phyloP scores from a whole-genome alignment of 2,797 vertebrate species.

The Gobionotothen gibberifrons region DNA sequence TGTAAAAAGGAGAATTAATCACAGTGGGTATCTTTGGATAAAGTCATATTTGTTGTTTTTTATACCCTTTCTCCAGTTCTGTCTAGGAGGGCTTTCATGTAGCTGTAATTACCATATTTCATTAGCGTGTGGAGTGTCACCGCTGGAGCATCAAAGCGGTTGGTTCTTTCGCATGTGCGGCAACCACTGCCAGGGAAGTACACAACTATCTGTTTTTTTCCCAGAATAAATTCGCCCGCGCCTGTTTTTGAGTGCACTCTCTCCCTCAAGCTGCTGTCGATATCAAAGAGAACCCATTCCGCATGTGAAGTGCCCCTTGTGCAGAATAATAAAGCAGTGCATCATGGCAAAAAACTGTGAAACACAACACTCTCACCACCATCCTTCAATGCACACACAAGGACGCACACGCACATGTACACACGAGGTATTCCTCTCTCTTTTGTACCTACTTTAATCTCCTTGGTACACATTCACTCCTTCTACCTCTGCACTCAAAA shows the following conservation, averaged over 20 bases:
- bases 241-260: slow-evolving; percentile 89
- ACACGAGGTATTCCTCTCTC: slow-evolving; percentile 57
- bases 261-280: slow-evolving; percentile 87
- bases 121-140: slow-evolving; percentile 84
- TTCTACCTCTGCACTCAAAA: slow-evolving; percentile 58
- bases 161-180: slow-evolving; percentile 75
- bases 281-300: slow-evolving; percentile 88
- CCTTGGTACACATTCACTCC: slow-evolving; percentile 57
- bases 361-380: slow-evolving; percentile 82
- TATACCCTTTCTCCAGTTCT: slow-evolving; percentile 70
- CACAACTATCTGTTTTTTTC: slow-evolving; percentile 80
- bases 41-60: slow-evolving; percentile 88
- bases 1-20: slow-evolving; percentile 83
- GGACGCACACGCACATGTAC: slow-evolving; percentile 50
- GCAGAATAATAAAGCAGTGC: slow-evolving; percentile 87
- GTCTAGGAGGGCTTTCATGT: slow-evolving; percentile 82
- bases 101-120: slow-evolving; percentile 87
- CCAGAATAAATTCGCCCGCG: slow-evolving; percentile 85
- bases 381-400: slow-evolving; percentile 67
- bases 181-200: slow-evolving; percentile 79
- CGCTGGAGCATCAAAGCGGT: slow-evolving; percentile 86
- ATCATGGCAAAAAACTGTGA: slow-evolving; percentile 88
- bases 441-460: slow-evolving; percentile 70
- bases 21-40: slow-evolving; percentile 80
- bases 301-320: slow-evolving; percentile 87